Percentiles rank a stretch among this genome's conserved stretches.
phyloP scores from a whole-genome alignment of 2,113 vertebrate species.

The Ciconia stormi region DNA sequence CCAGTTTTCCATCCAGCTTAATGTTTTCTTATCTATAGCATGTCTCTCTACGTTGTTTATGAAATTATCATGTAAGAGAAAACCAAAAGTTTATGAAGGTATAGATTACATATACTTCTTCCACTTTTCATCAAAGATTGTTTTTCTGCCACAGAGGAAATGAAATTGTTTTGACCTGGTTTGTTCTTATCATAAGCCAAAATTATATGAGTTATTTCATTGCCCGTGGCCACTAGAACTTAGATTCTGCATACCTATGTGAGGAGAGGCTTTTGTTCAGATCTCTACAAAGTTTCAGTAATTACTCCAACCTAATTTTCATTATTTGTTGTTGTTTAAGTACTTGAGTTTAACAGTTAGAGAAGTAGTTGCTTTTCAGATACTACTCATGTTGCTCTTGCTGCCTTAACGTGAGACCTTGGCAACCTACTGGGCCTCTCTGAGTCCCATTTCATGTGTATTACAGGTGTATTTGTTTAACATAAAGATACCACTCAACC shows the following conservation, averaged over 20 bases:
- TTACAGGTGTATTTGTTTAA: background rate
- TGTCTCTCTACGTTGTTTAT: background rate
- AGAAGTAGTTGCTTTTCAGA: background rate
- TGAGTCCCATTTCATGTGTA: background rate
- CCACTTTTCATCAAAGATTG: background rate
- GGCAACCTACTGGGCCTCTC: background rate
- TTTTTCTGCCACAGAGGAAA: background rate
- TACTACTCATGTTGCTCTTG: background rate
- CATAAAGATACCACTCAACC: background rate
- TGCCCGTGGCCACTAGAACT: background rate
- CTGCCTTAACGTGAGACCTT: background rate
- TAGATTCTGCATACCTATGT: background rate
- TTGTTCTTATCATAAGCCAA: background rate
- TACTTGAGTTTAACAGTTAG: background rate
- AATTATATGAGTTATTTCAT: background rate
- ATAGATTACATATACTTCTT: background rate
- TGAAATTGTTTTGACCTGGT: background rate
- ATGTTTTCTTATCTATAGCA: background rate
- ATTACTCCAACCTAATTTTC: background rate
- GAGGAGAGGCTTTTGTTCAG: conserved; percentile 18
- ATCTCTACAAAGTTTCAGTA: background rate
- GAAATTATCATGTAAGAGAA: background rate
- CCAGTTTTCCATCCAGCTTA: background rate
- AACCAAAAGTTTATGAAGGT: background rate
- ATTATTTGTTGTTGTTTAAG: background rate